Percentiles rank a stretch among this genome's conserved stretches.
phyloP scores from a whole-genome alignment of 2,888 invertebrate species.

The Luperina nickerlii region DNA sequence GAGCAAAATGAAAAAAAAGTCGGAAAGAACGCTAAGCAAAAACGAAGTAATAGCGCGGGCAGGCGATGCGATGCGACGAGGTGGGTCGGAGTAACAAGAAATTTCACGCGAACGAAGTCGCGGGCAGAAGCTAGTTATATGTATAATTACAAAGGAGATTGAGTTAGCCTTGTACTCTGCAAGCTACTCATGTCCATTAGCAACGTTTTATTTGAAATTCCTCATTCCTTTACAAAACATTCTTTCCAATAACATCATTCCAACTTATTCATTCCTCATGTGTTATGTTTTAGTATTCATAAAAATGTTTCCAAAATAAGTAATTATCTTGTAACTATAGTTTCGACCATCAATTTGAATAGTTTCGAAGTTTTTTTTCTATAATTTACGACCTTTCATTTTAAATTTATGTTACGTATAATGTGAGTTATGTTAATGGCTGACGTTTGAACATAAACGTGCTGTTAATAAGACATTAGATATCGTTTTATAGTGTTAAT shows the following conservation, averaged over 20 bases:
- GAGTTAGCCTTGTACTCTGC: too few relatives aligned
- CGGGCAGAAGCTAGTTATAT: too few relatives aligned
- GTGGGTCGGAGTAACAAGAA: too few relatives aligned
- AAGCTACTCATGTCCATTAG: too few relatives aligned
- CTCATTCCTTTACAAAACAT: background rate
- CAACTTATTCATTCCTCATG: slow-evolving; percentile 37
- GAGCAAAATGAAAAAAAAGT: too few relatives aligned
- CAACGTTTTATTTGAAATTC: too few relatives aligned
- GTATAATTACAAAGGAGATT: too few relatives aligned
- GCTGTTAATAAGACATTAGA: slow-evolving; percentile 41
- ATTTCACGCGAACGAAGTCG: too few relatives aligned
- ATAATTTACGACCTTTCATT: slow-evolving; percentile 49
- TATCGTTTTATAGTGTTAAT: slow-evolving; percentile 40
- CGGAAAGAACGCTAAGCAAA: too few relatives aligned
- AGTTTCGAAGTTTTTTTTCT: slow-evolving; percentile 41
- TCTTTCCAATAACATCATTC: background rate
- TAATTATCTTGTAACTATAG: slow-evolving; percentile 50
- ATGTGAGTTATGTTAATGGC: slow-evolving; percentile 47
- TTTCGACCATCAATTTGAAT: slow-evolving; percentile 43
- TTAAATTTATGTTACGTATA: slow-evolving; percentile 50
- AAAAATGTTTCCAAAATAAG: slow-evolving; percentile 46
- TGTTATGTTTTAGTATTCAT: slow-evolving; percentile 52
- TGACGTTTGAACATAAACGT: slow-evolving; percentile 40
- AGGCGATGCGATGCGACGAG: too few relatives aligned
- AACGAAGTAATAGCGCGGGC: too few relatives aligned